phyloP scores from a whole-genome alignment of 2,797 vertebrate genomes.

The Pelochelys cantorii region DNA sequence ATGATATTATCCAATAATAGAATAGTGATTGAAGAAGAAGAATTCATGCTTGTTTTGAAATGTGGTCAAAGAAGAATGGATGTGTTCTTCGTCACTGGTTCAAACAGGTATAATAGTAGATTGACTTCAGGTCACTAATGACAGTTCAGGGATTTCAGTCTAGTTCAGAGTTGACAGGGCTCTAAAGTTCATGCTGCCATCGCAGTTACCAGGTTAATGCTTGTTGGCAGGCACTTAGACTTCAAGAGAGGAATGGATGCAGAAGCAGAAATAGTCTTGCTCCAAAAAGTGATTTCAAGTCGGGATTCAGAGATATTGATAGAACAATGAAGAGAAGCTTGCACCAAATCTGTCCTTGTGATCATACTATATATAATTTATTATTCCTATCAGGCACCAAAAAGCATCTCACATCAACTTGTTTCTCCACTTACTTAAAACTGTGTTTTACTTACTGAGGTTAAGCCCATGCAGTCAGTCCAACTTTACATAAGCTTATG shows the following conservation, averaged over 20 bases:
- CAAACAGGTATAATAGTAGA: conserved; percentile 8
- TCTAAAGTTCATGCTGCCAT: not conserved
- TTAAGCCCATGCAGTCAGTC: not conserved
- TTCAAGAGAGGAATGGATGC: not conserved
- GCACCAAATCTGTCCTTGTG: not conserved
- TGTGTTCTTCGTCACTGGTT: conserved; percentile 56
- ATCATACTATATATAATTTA: not conserved
- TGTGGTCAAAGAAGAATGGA: not conserved
- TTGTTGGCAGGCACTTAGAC: not conserved
- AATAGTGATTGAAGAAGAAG: fast-evolving
- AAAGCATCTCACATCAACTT: not conserved
- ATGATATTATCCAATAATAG: fast-evolving
- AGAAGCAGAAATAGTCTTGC: not conserved
- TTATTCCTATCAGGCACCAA: not conserved
- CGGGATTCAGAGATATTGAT: not conserved
- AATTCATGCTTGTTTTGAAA: conserved; percentile 8
- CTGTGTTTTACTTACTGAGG: not conserved
- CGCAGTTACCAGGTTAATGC: not conserved
- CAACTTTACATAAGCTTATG: not conserved
- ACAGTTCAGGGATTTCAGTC: not conserved
- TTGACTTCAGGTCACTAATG: conserved; percentile 46
- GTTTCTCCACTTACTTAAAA: not conserved
- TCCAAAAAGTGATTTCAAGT: not conserved
- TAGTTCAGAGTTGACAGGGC: fast-evolving
- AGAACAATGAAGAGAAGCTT: not conserved